Conservation (phyloP, 2,888 invertebrate genomes). For the Aphidoletes aphidimyza region DNA sequence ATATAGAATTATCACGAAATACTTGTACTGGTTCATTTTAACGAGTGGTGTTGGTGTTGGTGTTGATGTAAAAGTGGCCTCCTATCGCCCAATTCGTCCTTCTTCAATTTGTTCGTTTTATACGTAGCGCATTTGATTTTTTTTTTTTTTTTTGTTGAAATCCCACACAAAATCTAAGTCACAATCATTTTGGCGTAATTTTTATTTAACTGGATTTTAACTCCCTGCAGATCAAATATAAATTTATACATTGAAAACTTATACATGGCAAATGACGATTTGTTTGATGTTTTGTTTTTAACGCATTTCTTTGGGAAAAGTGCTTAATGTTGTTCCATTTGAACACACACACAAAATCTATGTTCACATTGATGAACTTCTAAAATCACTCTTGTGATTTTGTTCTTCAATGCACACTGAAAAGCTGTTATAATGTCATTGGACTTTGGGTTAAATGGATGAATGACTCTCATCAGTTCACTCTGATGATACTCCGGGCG, state of each 20-base stretch:
- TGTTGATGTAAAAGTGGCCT: background rate
- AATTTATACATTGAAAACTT: background rate
- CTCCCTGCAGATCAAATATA: background rate
- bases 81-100: background rate
- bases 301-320: too few relatives aligned
- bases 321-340: too few relatives aligned
- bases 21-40: conserved; percentile 1
- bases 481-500: background rate
- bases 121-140: background rate
- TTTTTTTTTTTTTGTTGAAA: background rate
- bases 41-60: background rate
- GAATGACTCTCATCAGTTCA: background rate
- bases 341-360: too few relatives aligned
- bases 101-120: background rate
- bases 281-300: too few relatives aligned
- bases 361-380: background rate
- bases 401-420: background rate
- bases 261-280: too few relatives aligned
- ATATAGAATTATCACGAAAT: background rate
- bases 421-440: conserved; percentile 13
- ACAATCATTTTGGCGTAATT: background rate
- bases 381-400: background rate
- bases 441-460: background rate
- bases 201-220: background rate
- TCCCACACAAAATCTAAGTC: background rate